phyloP scores from a whole-genome alignment of 1,140 invertebrate genomes.

The Thereuonema tuberculata region DNA sequence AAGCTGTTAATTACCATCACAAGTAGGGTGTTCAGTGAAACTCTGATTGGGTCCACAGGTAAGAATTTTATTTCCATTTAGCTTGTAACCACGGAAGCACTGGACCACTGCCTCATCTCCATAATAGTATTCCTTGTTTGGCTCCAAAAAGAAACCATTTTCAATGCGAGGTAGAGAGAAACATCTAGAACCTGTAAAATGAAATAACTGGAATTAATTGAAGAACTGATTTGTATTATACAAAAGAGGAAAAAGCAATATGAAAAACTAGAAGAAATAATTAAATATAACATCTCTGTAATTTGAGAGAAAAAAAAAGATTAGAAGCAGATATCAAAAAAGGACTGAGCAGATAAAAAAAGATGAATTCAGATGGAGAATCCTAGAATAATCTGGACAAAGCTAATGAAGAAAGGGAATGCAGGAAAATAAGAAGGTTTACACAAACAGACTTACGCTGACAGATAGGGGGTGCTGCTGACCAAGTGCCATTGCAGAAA shows the following conservation, averaged over 20 bases:
- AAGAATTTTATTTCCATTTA: constrained; percentile 71
- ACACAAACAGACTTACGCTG: too few relatives aligned
- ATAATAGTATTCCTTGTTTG: constrained; percentile 56
- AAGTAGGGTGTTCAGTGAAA: constrained; percentile 69
- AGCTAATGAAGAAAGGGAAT: too few relatives aligned
- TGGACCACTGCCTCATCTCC: constrained; percentile 85
- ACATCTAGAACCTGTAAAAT: constrained; percentile 52
- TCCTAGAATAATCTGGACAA: too few relatives aligned
- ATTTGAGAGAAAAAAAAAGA: too few relatives aligned
- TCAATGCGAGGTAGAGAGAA: constrained; percentile 63
- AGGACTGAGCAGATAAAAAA: too few relatives aligned
- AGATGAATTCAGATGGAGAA: too few relatives aligned
- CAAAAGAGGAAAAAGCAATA: background rate
- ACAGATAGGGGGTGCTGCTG: constrained; percentile 74
- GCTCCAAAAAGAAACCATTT: constrained; percentile 70
- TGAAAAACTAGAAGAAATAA: background rate
- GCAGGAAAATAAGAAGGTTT: too few relatives aligned
- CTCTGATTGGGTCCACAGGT: constrained; percentile 70
- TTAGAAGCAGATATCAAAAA: too few relatives aligned
- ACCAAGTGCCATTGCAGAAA: constrained; percentile 93
- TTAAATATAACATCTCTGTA: background rate
- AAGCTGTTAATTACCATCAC: constrained; percentile 43
- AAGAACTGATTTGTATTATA: background rate
- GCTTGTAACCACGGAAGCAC: constrained; percentile 75
- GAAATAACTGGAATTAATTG: too few relatives aligned